Conservation (phyloP, 2,797 vertebrate species). For the Masticophis lateralis region DNA sequence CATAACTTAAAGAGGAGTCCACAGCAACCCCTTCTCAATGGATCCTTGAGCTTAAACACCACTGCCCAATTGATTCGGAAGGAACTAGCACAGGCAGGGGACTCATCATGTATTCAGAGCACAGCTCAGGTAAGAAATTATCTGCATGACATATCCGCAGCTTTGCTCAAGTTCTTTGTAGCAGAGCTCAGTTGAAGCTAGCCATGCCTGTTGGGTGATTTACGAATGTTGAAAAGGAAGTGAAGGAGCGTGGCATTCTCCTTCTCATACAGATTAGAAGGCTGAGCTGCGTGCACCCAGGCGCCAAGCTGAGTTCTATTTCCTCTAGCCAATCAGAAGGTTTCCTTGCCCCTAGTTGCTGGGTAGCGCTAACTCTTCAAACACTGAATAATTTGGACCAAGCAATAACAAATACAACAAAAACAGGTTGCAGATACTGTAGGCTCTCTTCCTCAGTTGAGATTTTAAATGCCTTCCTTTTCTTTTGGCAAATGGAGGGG, state of each 20-base stretch:
- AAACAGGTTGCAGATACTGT: conserved; percentile 44
- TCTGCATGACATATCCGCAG: background rate
- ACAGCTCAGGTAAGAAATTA: background rate
- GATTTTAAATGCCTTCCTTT: conserved; percentile 26
- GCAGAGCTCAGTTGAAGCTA: background rate
- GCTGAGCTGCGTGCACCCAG: conserved; percentile 4
- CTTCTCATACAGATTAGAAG: conserved; percentile 50
- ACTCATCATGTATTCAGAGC: conserved; percentile 29
- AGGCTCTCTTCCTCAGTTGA: conserved; percentile 24
- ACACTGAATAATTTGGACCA: conserved; percentile 50
- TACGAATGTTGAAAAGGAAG: conserved; percentile 19
- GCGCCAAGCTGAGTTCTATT: conserved; percentile 43
- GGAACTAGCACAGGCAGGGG: background rate
- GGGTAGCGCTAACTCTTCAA: conserved; percentile 55
- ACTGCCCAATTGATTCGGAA: conserved; percentile 12
- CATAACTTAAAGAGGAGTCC: conserved; percentile 15
- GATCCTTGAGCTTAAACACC: background rate
- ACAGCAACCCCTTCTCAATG: fast-evolving
- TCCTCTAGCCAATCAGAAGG: conserved; percentile 49
- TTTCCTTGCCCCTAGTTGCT: conserved; percentile 57
- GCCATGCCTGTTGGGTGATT: conserved; percentile 29
- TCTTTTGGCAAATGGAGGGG: background rate
- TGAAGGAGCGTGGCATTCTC: conserved; percentile 29
- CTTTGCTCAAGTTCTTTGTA: conserved; percentile 9
- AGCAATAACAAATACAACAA: conserved; percentile 25